Percentiles rank a stretch among this genome's conserved stretches.
Evolutionary conservation across 2,113 vertebrate genomes (phyloP).

Genomic region (Vulpes ferrilata): DNA sequence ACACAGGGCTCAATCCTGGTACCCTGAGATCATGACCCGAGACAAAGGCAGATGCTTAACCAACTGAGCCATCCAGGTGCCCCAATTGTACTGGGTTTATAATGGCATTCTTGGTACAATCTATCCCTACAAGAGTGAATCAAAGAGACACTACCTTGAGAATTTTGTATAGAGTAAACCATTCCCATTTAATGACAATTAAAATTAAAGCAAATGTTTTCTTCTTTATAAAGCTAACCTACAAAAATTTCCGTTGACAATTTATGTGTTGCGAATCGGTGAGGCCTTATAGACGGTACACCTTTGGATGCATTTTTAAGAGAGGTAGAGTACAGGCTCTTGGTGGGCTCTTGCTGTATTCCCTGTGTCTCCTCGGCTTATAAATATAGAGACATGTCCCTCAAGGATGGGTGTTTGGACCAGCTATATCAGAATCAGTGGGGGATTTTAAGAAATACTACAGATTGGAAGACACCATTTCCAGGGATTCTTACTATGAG

Average conservation of each 20-base stretch:
- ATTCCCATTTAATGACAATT: neutral
- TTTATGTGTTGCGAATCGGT: neutral
- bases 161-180: neutral
- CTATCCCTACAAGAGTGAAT: neutral
- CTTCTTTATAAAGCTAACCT: constrained; percentile 4
- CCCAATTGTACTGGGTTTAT: neutral
- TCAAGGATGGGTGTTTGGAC: neutral
- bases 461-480: neutral
- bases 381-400: neutral
- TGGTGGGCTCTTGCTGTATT: neutral
- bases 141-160: neutral
- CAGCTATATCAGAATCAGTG: neutral
- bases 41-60: no score
- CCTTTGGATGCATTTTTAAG: neutral
- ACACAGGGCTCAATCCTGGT: no score
- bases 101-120: neutral
- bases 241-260: neutral
- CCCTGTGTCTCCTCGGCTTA: neutral
- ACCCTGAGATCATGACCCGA: no score
- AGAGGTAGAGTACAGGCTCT: neutral
- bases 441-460: neutral
- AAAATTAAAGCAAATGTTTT: constrained; percentile 10
- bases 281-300: neutral
- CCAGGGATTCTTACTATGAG: neutral
- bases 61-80: no score